Conservation (phyloP, 2,888 invertebrate species). For the Caenorhabditis angaria region DNA sequence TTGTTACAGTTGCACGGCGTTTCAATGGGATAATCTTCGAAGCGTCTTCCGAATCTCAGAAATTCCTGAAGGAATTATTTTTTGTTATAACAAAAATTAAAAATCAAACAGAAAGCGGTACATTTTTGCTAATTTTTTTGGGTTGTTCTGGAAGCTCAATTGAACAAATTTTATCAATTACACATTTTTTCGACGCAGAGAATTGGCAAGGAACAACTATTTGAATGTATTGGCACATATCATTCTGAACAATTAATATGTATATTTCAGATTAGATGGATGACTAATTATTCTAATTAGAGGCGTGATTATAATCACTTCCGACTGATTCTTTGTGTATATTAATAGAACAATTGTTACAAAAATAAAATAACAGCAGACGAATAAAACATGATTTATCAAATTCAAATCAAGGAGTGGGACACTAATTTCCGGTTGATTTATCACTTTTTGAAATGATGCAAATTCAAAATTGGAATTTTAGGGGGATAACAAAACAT, state of each 20-base stretch:
- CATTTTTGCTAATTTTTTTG: slow-evolving; percentile 1
- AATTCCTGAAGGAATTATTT: slow-evolving; percentile 46
- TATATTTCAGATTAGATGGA: too few species aligned
- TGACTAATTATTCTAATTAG: too few species aligned
- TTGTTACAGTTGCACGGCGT: not conserved
- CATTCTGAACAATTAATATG: too few species aligned
- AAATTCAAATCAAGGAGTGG: not conserved
- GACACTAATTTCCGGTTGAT: not conserved
- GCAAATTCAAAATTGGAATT: too few species aligned
- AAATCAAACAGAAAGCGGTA: not conserved
- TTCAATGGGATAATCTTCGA: not conserved
- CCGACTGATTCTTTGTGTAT: too few species aligned
- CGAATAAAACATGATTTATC: not conserved
- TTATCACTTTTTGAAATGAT: not conserved
- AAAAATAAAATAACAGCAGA: not conserved
- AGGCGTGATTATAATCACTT: too few species aligned
- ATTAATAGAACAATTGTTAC: too few species aligned
- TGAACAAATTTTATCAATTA: slow-evolving; percentile 31
- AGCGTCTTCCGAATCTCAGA: slow-evolving; percentile 30
- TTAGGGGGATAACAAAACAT: too few species aligned
- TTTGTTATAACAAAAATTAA: not conserved
- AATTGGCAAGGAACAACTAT: slow-evolving; percentile 31
- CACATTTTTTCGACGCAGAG: slow-evolving; percentile 17
- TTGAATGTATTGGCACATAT: slow-evolving; percentile 23
- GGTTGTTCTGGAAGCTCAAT: slow-evolving; percentile 12